A percentile compares a stretch with the other conserved stretches of the same genome.
phyloP scores from a whole-genome alignment of 2,888 invertebrate species.

The Neoaliturus tenellus region DNA sequence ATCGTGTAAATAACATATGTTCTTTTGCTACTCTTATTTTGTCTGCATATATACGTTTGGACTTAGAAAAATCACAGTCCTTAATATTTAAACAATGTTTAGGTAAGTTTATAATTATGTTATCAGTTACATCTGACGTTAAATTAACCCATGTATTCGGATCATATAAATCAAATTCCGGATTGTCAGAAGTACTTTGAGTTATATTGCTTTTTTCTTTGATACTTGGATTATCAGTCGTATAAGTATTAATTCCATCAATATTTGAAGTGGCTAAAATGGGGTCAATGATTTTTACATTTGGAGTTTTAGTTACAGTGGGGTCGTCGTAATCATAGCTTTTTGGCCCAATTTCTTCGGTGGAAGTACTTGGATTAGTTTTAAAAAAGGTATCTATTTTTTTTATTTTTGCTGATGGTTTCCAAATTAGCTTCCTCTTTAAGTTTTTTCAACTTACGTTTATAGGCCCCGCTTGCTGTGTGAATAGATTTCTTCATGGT shows the following conservation, averaged over 20 bases:
- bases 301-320: too few species aligned
- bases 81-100: constrained; percentile 21
- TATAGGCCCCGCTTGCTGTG: too few species aligned
- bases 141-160: constrained; percentile 22
- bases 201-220: background rate
- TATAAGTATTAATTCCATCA: background rate
- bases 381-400: too few species aligned
- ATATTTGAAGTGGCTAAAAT: too few species aligned
- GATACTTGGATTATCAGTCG: background rate
- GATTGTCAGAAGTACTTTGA: background rate
- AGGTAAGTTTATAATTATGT: background rate
- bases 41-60: constrained; percentile 12
- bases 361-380: too few species aligned
- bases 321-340: too few species aligned
- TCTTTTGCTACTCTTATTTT: constrained; percentile 36
- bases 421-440: too few species aligned
- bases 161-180: constrained; percentile 8
- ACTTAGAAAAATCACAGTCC: constrained; percentile 42
- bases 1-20: constrained; percentile 21
- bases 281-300: too few species aligned
- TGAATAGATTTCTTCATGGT: too few species aligned
- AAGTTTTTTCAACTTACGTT: too few species aligned
- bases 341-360: too few species aligned
- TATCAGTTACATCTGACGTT: constrained; percentile 13
- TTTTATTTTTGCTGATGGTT: too few species aligned